Evolutionary conservation across 2,797 vertebrate species (phyloP), one percentile per base, ranked within the genome.

Genomic region (Echiichthys vipera): DNA sequence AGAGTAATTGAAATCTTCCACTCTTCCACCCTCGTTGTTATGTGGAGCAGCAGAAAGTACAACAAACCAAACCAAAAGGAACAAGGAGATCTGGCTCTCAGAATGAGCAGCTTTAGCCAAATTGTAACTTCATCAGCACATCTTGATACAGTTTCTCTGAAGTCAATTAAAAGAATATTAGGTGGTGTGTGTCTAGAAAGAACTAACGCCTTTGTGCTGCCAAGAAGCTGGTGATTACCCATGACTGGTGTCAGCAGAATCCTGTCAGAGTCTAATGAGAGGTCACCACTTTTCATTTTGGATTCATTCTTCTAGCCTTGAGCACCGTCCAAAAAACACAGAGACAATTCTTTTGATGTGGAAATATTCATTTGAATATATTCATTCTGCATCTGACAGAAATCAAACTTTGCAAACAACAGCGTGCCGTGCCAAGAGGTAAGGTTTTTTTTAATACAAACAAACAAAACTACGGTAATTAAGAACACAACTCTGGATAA

Each of bases 111-210:
- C 80, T 81, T 84, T 70, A 62, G 87, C 86, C 91, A 88, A 90
- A 89, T 89, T 91, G 86, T 85, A 87, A 89, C 87, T 90, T 88
- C 84, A 84, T 88, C 88, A 89, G 86, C 79, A 68, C 59, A 63
- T 88, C 81, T 83, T 88, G 81, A 92, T 91, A 82, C 83, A 65
- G 59, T 71, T 82, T 88, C 83, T 93, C 81, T 88, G 77, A 94
- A 93, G 88, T 88, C 84, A 90, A 93, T 93, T 93, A 92, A 92
- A 92, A 89, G 77, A 81, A 86, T 88, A 92, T 91, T 90, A 91
- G 71, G 81, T 67, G 67, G 59, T 56, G 81, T 74, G 56, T 59
- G 82, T 71, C 65, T 75, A 63, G 57, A 55, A 76, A 73, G 64
- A 75, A 55, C 67, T 20, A 65, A 76, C 59, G 2, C 70, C 43